Conservation (phyloP, 2,113 vertebrate species). For the Microtus ochrogaster region DNA sequence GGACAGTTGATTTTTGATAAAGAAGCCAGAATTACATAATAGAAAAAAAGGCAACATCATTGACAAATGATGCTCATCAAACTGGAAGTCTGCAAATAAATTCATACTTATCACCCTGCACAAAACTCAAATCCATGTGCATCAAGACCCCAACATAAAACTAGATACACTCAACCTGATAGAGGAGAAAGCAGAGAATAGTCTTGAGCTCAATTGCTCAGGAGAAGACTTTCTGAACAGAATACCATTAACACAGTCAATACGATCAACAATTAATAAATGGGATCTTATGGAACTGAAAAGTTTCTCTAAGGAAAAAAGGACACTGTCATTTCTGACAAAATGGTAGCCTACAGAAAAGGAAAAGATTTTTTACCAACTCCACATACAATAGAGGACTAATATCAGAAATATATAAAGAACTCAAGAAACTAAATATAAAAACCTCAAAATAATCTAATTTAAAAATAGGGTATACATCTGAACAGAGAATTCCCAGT, state of each 20-base stretch:
- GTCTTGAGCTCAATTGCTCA: neutral
- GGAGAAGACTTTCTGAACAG: neutral
- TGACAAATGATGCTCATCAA: neutral
- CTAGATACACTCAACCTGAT: neutral
- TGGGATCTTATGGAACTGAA: neutral
- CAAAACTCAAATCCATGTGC: neutral
- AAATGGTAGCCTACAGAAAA: neutral
- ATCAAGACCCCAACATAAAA: neutral
- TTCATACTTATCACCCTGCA: neutral
- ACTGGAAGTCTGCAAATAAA: neutral
- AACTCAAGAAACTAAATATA: neutral
- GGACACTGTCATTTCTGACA: neutral
- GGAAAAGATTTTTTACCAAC: neutral
- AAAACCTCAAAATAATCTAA: neutral
- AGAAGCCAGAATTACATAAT: neutral
- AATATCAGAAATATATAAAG: neutral
- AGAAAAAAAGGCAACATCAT: neutral
- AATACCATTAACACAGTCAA: neutral
- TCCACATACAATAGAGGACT: neutral
- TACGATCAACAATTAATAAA: neutral
- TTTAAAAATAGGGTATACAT: neutral
- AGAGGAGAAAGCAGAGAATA: neutral
- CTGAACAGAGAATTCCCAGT: neutral
- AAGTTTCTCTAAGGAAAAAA: neutral
- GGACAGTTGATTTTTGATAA: neutral